phyloP scores from a whole-genome alignment of 2,888 invertebrate species.

The Ernsta delagoae region DNA sequence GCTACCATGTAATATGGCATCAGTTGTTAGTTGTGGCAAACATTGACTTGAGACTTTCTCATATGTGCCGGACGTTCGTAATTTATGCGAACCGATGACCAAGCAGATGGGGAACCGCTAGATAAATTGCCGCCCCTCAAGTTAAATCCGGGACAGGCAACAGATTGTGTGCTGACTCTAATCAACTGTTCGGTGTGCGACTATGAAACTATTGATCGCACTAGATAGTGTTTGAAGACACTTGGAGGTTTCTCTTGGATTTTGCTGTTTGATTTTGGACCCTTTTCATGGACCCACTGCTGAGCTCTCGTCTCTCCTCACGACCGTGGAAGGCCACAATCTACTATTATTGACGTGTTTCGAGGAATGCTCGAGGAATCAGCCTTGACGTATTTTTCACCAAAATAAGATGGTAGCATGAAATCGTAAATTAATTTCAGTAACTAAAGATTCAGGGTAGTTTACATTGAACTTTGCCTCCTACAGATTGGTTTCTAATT shows the following conservation, averaged over 20 bases:
- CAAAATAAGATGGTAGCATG: too few species aligned
- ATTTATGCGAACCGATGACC: slow-evolving; percentile 35
- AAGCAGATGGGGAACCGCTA: slow-evolving; percentile 36
- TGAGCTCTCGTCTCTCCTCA: too few species aligned
- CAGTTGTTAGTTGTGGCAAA: too few species aligned
- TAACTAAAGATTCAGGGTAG: not conserved
- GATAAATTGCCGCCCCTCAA: slow-evolving; percentile 39
- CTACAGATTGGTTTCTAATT: slow-evolving; percentile 16
- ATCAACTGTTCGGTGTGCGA: slow-evolving; percentile 37
- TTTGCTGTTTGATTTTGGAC: not conserved
- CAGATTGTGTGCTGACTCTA: slow-evolving; percentile 41
- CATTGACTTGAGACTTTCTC: slow-evolving; percentile 10
- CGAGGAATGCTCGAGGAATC: too few species aligned
- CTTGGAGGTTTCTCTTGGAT: not conserved
- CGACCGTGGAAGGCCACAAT: too few species aligned
- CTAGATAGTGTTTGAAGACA: slow-evolving; percentile 2
- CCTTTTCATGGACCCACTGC: too few species aligned
- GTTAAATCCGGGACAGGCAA: slow-evolving; percentile 39
- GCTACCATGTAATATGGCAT: slow-evolving; percentile 5
- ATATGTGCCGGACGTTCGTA: slow-evolving; percentile 35
- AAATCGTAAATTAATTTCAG: too few species aligned
- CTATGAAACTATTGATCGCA: slow-evolving; percentile 10
- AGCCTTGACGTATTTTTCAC: too few species aligned
- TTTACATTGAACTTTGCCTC: not conserved
- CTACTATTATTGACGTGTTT: too few species aligned